These are phyloP conservation scores for Macrobrachium nipponense DNA, from an alignment of 1,140 invertebrate species.

Conservation along the genomic window DNA sequence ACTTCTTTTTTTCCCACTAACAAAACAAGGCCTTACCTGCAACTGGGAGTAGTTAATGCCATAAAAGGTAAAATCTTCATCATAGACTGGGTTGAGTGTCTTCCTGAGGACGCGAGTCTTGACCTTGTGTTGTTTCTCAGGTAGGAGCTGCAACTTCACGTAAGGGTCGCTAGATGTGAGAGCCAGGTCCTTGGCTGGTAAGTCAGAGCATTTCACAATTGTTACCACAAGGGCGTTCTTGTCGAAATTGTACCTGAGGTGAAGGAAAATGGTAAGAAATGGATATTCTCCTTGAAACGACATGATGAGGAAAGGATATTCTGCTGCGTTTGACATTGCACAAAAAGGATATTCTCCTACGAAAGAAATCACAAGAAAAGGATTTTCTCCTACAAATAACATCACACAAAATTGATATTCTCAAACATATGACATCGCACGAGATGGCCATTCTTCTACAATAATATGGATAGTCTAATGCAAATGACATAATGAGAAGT, in stretches of 20 bases:
- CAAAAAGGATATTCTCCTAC: too few species aligned
- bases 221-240: slow-evolving; percentile 91
- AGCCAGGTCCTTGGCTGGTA: slow-evolving; percentile 83
- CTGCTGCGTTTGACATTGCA: too few species aligned
- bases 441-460: too few species aligned
- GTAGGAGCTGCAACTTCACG: slow-evolving; percentile 92
- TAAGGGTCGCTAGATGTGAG: slow-evolving; percentile 85
- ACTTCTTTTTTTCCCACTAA: not conserved
- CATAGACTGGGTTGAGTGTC: slow-evolving; percentile 91
- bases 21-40: slow-evolving; percentile 68
- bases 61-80: slow-evolving; percentile 97
- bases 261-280: slow-evolving; percentile 56
- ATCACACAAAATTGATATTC: too few species aligned
- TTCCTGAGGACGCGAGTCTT: slow-evolving; percentile 94
- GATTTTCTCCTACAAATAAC: too few species aligned
- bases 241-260: slow-evolving; percentile 82
- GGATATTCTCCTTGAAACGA: too few species aligned
- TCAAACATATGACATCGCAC: too few species aligned
- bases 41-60: slow-evolving; percentile 87
- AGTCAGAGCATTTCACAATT: slow-evolving; percentile 85
- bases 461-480: too few species aligned
- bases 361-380: too few species aligned
- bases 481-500: too few species aligned
- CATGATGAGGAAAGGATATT: too few species aligned
- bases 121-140: slow-evolving; percentile 94